Percentiles rank a stretch among this genome's conserved stretches.
phyloP scores from a whole-genome alignment of 2,797 vertebrate genomes.

The Hydrophis major region DNA sequence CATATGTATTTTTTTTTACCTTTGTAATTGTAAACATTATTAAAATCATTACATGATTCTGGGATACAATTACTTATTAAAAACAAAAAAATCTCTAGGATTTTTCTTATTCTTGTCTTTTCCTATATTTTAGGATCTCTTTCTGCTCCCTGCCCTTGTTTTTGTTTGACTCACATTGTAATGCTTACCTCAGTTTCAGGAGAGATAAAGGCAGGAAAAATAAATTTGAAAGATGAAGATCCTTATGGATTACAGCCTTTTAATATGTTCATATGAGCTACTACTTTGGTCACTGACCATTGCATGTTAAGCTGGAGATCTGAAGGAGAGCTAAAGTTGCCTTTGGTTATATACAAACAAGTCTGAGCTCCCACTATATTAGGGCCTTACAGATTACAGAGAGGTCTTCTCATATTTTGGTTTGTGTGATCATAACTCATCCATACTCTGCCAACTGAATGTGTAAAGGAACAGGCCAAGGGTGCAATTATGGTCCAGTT shows the following conservation, averaged over 20 bases:
- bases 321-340: neutral
- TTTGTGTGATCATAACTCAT: neutral
- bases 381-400: neutral
- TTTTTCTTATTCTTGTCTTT: neutral
- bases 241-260: neutral
- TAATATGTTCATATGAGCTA: neutral
- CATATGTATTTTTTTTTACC: neutral
- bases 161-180: neutral
- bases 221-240: neutral
- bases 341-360: neutral
- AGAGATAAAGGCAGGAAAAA: neutral
- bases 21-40: neutral
- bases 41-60: neutral
- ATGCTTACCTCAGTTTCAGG: neutral
- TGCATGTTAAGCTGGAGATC: neutral
- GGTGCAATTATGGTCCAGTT: neutral
- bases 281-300: neutral
- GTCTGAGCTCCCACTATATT: neutral
- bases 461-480: neutral
- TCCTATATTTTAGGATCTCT: neutral
- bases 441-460: neutral
- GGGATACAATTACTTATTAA: neutral
- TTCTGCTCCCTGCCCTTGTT: neutral
- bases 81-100: neutral
- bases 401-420: neutral